phyloP scores from a whole-genome alignment of 2,888 invertebrate genomes.

The Cynaeus angustus region DNA sequence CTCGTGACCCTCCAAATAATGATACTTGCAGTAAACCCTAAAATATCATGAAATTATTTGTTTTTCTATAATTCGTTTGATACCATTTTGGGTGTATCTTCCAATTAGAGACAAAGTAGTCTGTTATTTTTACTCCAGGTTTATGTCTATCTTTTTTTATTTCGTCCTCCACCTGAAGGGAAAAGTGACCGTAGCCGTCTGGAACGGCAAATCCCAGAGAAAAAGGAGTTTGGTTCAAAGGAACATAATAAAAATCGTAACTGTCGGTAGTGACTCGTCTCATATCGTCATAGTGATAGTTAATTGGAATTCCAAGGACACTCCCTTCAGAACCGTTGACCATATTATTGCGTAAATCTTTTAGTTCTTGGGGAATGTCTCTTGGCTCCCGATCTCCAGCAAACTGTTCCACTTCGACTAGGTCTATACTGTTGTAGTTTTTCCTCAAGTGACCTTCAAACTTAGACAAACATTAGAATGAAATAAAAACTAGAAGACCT shows the following conservation, averaged over 20 bases:
- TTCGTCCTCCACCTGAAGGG: conserved; percentile 84
- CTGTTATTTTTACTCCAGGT: conserved; percentile 80
- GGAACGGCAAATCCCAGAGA: conserved; percentile 90
- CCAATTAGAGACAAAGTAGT: conserved; percentile 84
- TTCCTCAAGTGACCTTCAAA: conserved; percentile 60
- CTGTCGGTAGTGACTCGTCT: conserved; percentile 86
- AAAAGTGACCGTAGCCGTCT: conserved; percentile 84
- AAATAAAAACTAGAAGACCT: conserved; percentile 67
- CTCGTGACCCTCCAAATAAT: conserved; percentile 86
- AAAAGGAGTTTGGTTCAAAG: conserved; percentile 90
- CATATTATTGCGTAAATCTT: conserved; percentile 78
- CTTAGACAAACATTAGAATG: conserved; percentile 45
- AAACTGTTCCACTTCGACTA: conserved; percentile 94
- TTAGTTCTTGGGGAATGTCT: conserved; percentile 76
- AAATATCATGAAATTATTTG: conserved; percentile 35
- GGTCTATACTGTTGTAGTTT: conserved; percentile 96
- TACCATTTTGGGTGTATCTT: conserved; percentile 91
- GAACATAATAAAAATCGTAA: conserved; percentile 89
- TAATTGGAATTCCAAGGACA: conserved; percentile 80
- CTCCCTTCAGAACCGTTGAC: conserved; percentile 82
- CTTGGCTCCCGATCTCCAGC: conserved; percentile 80
- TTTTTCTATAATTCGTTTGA: neutral
- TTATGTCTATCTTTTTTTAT: conserved; percentile 78
- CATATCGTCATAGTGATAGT: conserved; percentile 89
- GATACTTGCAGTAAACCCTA: conserved; percentile 92